phyloP scores from a whole-genome alignment of 2,113 vertebrate species.

The Plectropomus leopardus region DNA sequence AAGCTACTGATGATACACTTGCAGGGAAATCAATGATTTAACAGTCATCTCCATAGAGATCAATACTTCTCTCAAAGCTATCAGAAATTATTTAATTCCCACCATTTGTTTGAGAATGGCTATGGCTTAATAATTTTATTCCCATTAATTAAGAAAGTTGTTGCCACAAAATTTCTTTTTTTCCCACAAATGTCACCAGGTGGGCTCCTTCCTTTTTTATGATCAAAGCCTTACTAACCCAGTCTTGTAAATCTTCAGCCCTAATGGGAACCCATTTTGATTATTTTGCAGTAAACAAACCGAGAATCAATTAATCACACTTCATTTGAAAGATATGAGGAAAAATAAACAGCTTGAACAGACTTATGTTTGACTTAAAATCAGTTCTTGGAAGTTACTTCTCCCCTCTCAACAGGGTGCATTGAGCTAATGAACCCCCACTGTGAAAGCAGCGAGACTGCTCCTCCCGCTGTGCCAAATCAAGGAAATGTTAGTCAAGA shows the following conservation, averaged over 20 bases:
- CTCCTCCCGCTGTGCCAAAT: constrained; percentile 41
- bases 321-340: constrained; percentile 2
- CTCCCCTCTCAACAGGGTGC: constrained; percentile 34
- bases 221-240: neutral
- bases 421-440: constrained; percentile 57
- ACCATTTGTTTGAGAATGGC: too few relatives aligned
- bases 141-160: too few relatives aligned
- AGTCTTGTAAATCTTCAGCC: neutral
- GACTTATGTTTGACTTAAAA: constrained; percentile 40
- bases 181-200: too few relatives aligned
- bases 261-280: neutral
- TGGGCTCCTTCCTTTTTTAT: neutral
- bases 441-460: constrained; percentile 34
- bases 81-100: too few relatives aligned
- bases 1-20: too few relatives aligned
- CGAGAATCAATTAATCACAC: neutral
- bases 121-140: too few relatives aligned
- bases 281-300: constrained; percentile 13
- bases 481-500: constrained; percentile 30
- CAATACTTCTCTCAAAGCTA: too few relatives aligned
- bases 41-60: too few relatives aligned
- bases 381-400: constrained; percentile 28
- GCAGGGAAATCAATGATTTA: too few relatives aligned
- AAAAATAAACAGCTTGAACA: constrained; percentile 24
- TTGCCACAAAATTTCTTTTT: too few relatives aligned